Conservation (phyloP, 2,888 invertebrate species). For the Drosophila pegasa region DNA sequence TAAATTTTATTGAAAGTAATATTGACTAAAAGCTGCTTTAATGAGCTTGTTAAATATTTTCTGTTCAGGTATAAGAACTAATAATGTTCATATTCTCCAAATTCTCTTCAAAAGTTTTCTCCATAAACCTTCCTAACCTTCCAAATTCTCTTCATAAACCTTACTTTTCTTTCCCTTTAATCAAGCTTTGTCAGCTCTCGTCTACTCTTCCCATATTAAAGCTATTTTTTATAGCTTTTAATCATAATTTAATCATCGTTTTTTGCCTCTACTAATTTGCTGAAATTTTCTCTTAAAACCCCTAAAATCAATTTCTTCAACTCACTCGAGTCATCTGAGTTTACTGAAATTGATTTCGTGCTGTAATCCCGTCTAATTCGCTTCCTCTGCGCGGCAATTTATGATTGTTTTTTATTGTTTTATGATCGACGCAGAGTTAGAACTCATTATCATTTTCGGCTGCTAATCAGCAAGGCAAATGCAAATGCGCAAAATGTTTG, state of each 20-base stretch:
- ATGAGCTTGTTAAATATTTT: no score
- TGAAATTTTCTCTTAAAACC: neutral
- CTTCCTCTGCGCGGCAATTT: constrained; percentile 18
- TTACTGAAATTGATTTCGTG: constrained; percentile 8
- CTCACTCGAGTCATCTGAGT: neutral
- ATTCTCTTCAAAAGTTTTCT: no score
- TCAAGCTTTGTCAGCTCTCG: no score
- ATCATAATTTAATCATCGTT: neutral
- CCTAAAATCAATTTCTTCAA: neutral
- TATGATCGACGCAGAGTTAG: constrained; percentile 10
- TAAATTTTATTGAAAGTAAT: no score
- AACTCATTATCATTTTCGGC: constrained; percentile 45
- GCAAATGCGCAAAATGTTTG: constrained; percentile 49
- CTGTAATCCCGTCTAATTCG: constrained; percentile 11
- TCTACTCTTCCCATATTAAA: neutral
- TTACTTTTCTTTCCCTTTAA: no score
- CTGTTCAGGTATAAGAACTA: no score
- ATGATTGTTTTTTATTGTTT: neutral
- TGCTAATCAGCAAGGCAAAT: constrained; percentile 52
- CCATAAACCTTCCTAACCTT: no score
- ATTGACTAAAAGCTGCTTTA: neutral
- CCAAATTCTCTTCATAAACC: no score
- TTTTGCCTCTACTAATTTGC: neutral
- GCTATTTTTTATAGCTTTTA: neutral
- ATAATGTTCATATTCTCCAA: no score